Evolutionary conservation across 1,140 invertebrate species (phyloP), one percentile per base, ranked within the genome.

Genomic region (Trypoxylus dichotomus): DNA sequence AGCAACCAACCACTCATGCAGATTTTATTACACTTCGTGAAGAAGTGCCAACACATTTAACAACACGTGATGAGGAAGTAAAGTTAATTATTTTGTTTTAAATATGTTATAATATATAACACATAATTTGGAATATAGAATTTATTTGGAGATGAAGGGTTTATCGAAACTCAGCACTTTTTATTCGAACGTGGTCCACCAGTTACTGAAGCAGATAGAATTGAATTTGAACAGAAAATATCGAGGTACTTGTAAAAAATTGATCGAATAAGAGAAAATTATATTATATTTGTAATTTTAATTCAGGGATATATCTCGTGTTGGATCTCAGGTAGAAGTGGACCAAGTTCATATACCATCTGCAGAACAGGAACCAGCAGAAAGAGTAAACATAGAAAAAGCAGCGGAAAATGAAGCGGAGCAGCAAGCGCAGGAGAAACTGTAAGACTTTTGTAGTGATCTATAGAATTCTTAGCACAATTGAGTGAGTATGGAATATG

Each of bases 11-110:
- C 3, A n/a, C 72, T 74, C 19, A 6, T 41, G 29, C 19, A 3
- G 32, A 74, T 21, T n/a, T 10, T 15, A 74, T 74, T 41, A 74
- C 72, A n/a, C 8, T 74, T 13, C 19, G 72, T 3, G 72, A 74
- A 43, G 72, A 74, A 32, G 21, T 74, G 27, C 29, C 29, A 13
- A 3, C 2, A 42, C 13, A 29, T 2, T 10, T 15, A 19, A 11
- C 32, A 32, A n/a, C 72, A 42, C 72, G 3, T 1, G 72, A 74
- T n/a, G 37, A 41, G 19, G 37, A 19, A 6, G 72, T 41, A 42
- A 42, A 11, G 6, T 19, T 41, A 32, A 74, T 41, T 0, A 19
- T 72, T n/a, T n/a, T n/a, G n/a, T n/a, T n/a, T n/a, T n/a, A 11
- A 74, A 68, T 25, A 68, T 21, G 24, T 15, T n/a, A 15, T 54